Base-by-base conservation (phyloP, 2,888 invertebrate species). In the Anoncus sp. region DNA sequence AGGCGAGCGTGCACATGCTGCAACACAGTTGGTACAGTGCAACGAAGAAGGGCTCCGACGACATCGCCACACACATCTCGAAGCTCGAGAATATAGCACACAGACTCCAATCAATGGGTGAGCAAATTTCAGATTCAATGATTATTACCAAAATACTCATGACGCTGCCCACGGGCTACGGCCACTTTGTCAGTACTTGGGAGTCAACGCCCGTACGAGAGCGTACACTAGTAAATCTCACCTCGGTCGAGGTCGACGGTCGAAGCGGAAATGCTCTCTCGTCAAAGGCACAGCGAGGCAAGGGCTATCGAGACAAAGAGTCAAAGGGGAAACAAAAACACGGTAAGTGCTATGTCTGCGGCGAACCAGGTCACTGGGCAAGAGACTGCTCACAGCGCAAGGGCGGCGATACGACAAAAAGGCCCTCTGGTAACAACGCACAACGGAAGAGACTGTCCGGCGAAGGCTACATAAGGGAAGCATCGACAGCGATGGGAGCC, bases 161-260 rank as follows among this genome's bases (percentile, higher is more conserved):
- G 76, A 82, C 83, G 1, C 43, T 84, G 9, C 83, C 84, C 9
- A 2, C 49, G 3, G 35, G 6, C 1, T 84, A 69, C 38, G 75
- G 79, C 47, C 77, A 85, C 63, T 84, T 85, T 31, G 24, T 75
- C 9, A 81, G 77, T n/a, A 83, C 80, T 0, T 85, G 81, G 81
- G 80, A 81, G 27, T 81, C 80, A 1, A 55, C 77, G 9, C 43
- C 57, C 6, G 16, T n/a, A 5, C 60, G 16, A 24, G 27, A 78
- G 1, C 67, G 69, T 16, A 82, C 63, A 7, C 55, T 81, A 0
- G 63, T 40, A 14, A 80, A 81, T 14, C 49, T 82, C 5, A 72
- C 51, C 3, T 43, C 60, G 0, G 74, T 77, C 14, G 62, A 62
- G 12, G 22, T 27, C 35, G 35, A 27, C 9, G 31, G 40, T 14